Evolutionary conservation across 2,888 invertebrate genomes (phyloP), one percentile per base, ranked within the genome.

Genomic region (Ametastegia equiseti): DNA sequence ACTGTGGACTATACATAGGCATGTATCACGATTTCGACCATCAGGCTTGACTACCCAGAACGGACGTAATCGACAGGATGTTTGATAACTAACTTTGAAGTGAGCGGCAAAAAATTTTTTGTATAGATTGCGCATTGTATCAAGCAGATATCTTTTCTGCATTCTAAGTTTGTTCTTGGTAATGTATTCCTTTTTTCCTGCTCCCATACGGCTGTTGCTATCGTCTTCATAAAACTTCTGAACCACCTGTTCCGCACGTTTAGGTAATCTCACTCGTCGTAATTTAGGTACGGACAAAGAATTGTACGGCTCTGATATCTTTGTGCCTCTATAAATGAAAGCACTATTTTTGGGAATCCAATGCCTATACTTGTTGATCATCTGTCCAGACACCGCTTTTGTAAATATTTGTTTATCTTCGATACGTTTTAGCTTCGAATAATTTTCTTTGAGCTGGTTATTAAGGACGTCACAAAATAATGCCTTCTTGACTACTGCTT

Each of bases 171-270:
- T 83, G 15, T 86, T 86, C 85, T 83, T 84, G 63, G 86, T 87
- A 47, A 86, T 60, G 78, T 80, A 86, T 82, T 88, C 87, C 42
- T 84, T 84, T 85, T 87, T 88, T 27, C 87, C 87, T 82, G 87
- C 82, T 33, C 84, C 83, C 79, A 87, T 77, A 82, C 87, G 67
- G 78, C 86, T 86, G 78, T 88, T 87, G 47, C 83, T 82, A 86
- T 88, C 85, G 82, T 87, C 82, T 84, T 88, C 86, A 83, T 83
- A 86, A 78, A 86, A 87, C 1, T 67, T 42, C 13, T 33, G 33
- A 45, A 60, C 60, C 27, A 13, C 60, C 27, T 60, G 60, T 30
- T 27, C 27, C 60, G 30, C 27, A 67, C 67, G 36, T 15, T 60
- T 60, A 60, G 60, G 27, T 11, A 60, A 27, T 60, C 27, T 60